Conservation (phyloP, 2,797 vertebrate species). For the Hemitrygon akajei region DNA sequence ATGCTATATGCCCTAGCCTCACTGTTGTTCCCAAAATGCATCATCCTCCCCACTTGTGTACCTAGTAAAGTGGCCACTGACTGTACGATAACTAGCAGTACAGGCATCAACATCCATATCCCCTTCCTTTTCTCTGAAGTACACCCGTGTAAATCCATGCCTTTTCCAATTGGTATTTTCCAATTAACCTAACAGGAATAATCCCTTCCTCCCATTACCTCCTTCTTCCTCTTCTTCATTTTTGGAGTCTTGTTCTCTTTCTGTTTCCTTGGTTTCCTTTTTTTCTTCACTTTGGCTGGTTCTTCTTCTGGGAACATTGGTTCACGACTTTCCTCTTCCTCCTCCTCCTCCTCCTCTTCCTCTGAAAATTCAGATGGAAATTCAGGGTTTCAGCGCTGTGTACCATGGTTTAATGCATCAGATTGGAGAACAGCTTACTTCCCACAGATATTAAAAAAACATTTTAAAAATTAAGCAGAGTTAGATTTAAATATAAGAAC, state of each 20-base stretch:
- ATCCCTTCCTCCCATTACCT: slow-evolving; percentile 58
- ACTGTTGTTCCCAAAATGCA: no score
- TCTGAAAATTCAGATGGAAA: slow-evolving; percentile 49
- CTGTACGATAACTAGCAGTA: no score
- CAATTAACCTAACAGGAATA: not conserved
- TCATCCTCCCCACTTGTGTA: no score
- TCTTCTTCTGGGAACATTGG: slow-evolving; percentile 78
- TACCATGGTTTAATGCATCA: not conserved
- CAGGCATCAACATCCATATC: not conserved
- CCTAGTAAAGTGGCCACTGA: no score
- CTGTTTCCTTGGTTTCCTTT: slow-evolving; percentile 83
- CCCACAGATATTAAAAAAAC: not conserved
- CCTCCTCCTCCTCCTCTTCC: slow-evolving; percentile 63
- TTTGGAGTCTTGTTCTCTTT: slow-evolving; percentile 80
- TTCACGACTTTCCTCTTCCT: slow-evolving; percentile 65
- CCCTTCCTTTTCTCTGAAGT: not conserved
- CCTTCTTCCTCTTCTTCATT: slow-evolving; percentile 87
- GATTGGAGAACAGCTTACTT: not conserved
- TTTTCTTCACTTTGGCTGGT: slow-evolving; percentile 62
- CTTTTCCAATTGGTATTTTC: slow-evolving; percentile 35
- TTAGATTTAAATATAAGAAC: not conserved
- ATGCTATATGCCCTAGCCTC: no score
- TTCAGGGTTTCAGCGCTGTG: not conserved
- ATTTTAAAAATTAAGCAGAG: not conserved
- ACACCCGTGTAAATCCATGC: not conserved